These are phyloP conservation scores for Bathynomus jamesi DNA, from an alignment of 1,140 invertebrate species.

Conservation along the genomic window DNA sequence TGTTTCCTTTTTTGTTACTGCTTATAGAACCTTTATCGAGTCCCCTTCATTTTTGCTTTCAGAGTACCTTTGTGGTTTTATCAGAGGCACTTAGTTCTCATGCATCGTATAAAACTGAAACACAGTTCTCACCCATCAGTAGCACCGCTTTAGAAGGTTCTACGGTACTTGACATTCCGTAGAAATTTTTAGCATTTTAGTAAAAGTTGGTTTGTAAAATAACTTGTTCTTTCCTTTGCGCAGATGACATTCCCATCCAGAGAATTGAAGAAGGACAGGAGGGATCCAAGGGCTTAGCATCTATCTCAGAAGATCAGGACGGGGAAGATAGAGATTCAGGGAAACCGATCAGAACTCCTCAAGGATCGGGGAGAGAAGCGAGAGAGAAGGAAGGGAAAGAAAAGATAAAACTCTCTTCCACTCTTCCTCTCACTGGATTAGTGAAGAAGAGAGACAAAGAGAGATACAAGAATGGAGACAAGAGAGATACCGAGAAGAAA, in stretches of 20 bases:
- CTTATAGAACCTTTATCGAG: too few relatives aligned
- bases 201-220: too few relatives aligned
- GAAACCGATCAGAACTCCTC: neutral
- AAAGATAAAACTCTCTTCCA: neutral
- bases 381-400: neutral
- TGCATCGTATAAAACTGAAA: too few relatives aligned
- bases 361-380: neutral
- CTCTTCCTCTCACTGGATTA: neutral
- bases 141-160: too few relatives aligned
- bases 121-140: too few relatives aligned
- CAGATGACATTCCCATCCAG: neutral
- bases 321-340: neutral
- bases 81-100: too few relatives aligned
- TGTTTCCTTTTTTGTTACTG: too few relatives aligned
- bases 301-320: neutral
- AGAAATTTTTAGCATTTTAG: too few relatives aligned
- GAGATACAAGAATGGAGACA: too few relatives aligned
- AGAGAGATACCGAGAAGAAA: neutral
- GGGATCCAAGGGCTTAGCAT: neutral
- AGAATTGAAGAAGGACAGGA: neutral
- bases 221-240: neutral
- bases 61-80: too few relatives aligned
- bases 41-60: too few relatives aligned
- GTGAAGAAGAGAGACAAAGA: neutral
- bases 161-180: too few relatives aligned